Conservation (phyloP, 2,113 vertebrate species). For the Podiceps cristatus region DNA sequence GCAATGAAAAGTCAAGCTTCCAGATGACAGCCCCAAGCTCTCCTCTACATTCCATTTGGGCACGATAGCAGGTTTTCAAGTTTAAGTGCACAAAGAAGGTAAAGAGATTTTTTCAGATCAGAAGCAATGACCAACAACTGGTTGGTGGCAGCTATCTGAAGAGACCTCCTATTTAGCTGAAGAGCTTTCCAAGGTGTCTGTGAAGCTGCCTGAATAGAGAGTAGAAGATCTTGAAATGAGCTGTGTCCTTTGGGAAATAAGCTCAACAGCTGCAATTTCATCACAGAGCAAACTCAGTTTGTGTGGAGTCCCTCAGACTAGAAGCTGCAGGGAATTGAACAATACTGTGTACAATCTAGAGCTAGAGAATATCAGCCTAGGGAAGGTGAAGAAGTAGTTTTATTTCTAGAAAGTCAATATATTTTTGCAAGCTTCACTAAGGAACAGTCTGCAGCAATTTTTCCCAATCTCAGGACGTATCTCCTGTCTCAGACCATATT, state of each 20-base stretch:
- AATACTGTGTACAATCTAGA: background rate
- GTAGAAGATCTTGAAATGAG: constrained; percentile 23
- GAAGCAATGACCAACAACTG: background rate
- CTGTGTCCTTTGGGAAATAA: constrained; percentile 64
- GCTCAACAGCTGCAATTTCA: constrained; percentile 35
- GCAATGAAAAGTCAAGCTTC: background rate
- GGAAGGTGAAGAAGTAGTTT: background rate
- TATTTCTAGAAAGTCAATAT: background rate
- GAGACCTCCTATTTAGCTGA: background rate
- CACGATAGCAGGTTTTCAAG: background rate
- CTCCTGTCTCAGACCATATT: background rate
- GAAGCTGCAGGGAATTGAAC: background rate
- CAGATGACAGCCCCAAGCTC: background rate
- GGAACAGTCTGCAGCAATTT: background rate
- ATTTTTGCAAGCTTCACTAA: background rate
- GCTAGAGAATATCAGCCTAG: background rate
- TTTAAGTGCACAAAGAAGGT: background rate
- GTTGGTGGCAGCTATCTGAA: background rate
- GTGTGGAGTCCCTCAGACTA: background rate
- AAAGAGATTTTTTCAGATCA: background rate
- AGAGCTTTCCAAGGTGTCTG: constrained; percentile 1
- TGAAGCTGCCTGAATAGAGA: background rate
- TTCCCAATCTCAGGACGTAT: background rate
- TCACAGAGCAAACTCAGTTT: background rate
- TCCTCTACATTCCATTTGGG: background rate